phyloP scores from a whole-genome alignment of 2,888 invertebrate genomes.

The Smittia sp. region DNA sequence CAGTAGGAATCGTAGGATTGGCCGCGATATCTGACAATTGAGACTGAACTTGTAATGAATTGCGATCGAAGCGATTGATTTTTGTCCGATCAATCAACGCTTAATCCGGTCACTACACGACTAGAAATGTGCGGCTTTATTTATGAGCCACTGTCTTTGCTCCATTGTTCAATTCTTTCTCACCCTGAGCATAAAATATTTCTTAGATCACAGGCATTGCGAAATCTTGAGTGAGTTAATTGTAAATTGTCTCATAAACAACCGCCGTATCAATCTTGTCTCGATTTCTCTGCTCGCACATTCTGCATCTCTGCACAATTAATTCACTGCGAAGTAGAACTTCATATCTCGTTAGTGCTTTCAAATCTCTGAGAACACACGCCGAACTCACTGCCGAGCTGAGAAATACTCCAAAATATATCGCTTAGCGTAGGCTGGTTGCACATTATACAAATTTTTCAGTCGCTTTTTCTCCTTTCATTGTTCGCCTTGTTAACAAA shows the following conservation, averaged over 20 bases:
- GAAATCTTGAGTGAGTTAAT: neutral
- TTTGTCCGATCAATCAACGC: neutral
- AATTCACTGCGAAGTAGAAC: neutral
- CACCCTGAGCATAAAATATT: too few relatives aligned
- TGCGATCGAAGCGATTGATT: neutral
- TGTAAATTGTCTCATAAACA: constrained; percentile 18
- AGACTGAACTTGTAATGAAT: neutral
- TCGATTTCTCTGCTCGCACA: neutral
- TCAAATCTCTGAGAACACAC: neutral
- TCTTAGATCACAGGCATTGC: neutral
- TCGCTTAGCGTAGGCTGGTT: constrained; percentile 29
- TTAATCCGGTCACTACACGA: neutral
- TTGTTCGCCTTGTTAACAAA: constrained; percentile 32
- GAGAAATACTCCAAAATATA: constrained; percentile 19
- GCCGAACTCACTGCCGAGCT: neutral
- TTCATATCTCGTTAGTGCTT: constrained; percentile 9
- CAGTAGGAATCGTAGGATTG: too few relatives aligned
- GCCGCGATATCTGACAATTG: neutral
- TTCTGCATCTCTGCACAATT: neutral
- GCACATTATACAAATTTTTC: constrained; percentile 24
- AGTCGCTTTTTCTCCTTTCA: constrained; percentile 16
- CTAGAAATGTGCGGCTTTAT: neutral
- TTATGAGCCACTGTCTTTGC: too few relatives aligned
- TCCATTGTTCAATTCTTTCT: too few relatives aligned
- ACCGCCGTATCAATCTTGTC: neutral